Percentiles rank a stretch among this genome's conserved stretches.
Conservation (phyloP, 2,888 invertebrate genomes). For the Parasteatoda lunata region DNA sequence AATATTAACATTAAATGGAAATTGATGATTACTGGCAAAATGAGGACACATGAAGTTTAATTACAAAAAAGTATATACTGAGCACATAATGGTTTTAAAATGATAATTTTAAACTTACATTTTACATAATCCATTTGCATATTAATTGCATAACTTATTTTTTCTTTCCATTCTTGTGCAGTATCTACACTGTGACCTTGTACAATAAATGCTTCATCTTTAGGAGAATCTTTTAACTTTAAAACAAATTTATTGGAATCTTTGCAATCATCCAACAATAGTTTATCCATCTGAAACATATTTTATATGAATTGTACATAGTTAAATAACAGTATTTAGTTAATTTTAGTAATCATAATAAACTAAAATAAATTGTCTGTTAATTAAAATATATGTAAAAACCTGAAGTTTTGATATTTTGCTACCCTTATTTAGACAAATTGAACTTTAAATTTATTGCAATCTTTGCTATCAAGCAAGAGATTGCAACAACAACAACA, state of each 20-base stretch:
- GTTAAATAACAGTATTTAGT: neutral
- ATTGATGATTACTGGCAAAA: no score
- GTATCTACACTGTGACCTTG: conserved; percentile 84
- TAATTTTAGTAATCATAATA: neutral
- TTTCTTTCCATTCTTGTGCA: conserved; percentile 87
- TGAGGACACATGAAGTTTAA: no score
- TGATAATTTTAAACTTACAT: conserved; percentile 71
- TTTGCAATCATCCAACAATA: conserved; percentile 82
- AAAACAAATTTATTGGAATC: conserved; percentile 84
- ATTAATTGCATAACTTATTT: conserved; percentile 89
- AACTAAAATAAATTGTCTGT: neutral
- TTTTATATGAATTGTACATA: neutral
- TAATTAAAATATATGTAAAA: neutral
- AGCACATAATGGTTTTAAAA: neutral
- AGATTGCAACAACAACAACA: no score
- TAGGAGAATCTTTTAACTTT: conserved; percentile 87
- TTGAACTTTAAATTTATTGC: no score
- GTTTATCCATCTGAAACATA: conserved; percentile 92
- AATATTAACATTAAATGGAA: no score
- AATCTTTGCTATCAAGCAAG: no score
- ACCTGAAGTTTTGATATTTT: no score
- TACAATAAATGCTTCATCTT: conserved; percentile 85
- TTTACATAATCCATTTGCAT: conserved; percentile 94
- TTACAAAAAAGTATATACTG: no score
- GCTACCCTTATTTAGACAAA: no score